Base-by-base conservation (phyloP, 92 coral and sea anemone genomes). In the Phymanthus crucifer region DNA sequence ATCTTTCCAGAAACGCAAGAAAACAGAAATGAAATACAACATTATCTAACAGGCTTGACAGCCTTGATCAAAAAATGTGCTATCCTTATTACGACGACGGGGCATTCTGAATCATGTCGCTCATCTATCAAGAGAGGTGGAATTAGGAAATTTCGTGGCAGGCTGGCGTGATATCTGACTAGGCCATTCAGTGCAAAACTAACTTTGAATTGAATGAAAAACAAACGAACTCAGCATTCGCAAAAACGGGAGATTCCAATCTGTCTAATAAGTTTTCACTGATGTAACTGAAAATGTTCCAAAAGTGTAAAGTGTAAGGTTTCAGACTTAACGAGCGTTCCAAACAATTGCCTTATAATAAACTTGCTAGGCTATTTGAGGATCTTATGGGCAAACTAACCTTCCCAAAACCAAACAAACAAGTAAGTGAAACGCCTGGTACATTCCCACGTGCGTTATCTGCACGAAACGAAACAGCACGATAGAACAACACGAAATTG, bases 381-480 rank as follows among this genome's bases (percentile, higher is more conserved):
- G 32, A 61, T 61, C 68, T 26, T 61, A 61, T 33, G 68, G 68
- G 12, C 68, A 27, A 61, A 61, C 68, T 61, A 61, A 61, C 68
- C 64, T 61, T 61, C 0, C 45, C 8, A 32, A 69, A 34, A 69
- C 73, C 73, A 69, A 69, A 69, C 19, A 33, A 52, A 75, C 27
- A 33, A 75, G 50, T n/a, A n/a, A 75, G 65, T 56, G 70, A 75
- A 54, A 54, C 45, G 69, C 64, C 79, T 75, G 70, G 70, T 14
- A 54, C 46, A 24, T 75, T 75, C 79, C 65, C 79, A 75, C 79
- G 70, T 75, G 79, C 8, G 79, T 75, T 68, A 47, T 56, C 33
- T 18, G 47, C 69, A 75, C 79, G 46, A 56, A 75, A 75, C 79
- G 70, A 32, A 52, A 18, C 79, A 75, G 79, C 70, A 75, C 79